phyloP scores from a whole-genome alignment of 1,140 invertebrate species.

The Phortica variegata region DNA sequence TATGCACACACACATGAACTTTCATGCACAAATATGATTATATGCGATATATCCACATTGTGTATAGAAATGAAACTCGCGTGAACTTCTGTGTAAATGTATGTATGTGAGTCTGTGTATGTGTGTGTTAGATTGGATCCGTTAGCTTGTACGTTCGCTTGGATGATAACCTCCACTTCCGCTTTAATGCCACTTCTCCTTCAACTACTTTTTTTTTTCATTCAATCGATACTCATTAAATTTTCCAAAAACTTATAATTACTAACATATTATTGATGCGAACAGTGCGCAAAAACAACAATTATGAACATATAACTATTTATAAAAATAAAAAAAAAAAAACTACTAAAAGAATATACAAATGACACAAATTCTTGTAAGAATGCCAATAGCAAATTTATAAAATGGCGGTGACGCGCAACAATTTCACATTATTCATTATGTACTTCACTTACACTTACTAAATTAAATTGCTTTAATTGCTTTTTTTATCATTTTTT shows the following conservation, averaged over 20 bases:
- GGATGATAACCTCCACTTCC: slow-evolving; percentile 40
- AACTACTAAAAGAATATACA: neutral
- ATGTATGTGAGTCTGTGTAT: too few relatives aligned
- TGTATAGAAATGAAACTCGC: too few relatives aligned
- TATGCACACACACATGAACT: too few relatives aligned
- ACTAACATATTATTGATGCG: slow-evolving; percentile 15
- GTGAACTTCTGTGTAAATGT: too few relatives aligned
- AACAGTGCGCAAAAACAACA: too few relatives aligned
- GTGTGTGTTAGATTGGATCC: too few relatives aligned
- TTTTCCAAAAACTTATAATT: slow-evolving; percentile 42
- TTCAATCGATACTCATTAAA: slow-evolving; percentile 54
- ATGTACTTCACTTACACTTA: neutral
- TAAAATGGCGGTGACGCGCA: too few relatives aligned
- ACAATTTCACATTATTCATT: neutral
- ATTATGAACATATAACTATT: slow-evolving; percentile 6
- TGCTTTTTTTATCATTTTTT: neutral
- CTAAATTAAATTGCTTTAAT: neutral
- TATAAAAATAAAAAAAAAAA: neutral
- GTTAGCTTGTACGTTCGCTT: neutral
- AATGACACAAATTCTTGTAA: neutral
- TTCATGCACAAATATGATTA: too few relatives aligned
- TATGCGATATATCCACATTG: too few relatives aligned
- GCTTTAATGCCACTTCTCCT: too few relatives aligned
- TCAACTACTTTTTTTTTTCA: slow-evolving; percentile 9
- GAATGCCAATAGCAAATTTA: too few relatives aligned